These are phyloP conservation scores for Athripsodes cinereus DNA, from an alignment of 2,888 invertebrate species.

Conservation along the genomic window DNA sequence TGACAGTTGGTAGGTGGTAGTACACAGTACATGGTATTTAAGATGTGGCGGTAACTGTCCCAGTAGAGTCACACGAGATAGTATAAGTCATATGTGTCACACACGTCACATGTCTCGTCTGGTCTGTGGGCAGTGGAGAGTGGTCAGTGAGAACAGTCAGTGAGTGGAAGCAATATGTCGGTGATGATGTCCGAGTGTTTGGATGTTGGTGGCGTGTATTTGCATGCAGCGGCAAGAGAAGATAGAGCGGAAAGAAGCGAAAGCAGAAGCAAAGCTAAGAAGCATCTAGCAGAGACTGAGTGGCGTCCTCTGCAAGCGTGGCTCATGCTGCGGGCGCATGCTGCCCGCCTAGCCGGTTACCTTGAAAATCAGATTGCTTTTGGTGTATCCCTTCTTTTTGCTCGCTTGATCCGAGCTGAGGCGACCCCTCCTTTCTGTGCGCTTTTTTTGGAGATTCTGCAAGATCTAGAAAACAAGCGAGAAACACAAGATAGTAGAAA, in stretches of 20 bases:
- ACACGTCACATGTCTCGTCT: no score
- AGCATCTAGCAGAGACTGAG: slow-evolving; percentile 30
- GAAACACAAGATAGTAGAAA: slow-evolving; percentile 80
- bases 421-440: slow-evolving; percentile 95
- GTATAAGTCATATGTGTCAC: background rate
- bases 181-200: slow-evolving; percentile 6
- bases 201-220: slow-evolving; percentile 25
- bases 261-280: slow-evolving; percentile 21
- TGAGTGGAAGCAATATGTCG: slow-evolving; percentile 3
- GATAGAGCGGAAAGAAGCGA: slow-evolving; percentile 23
- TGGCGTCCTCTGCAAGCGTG: slow-evolving; percentile 8
- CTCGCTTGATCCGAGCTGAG: slow-evolving; percentile 85
- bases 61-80: background rate
- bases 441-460: slow-evolving; percentile 99
- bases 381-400: slow-evolving; percentile 91
- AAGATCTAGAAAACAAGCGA: slow-evolving; percentile 94
- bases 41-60: background rate
- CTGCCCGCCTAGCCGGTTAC: slow-evolving; percentile 68
- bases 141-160: background rate
- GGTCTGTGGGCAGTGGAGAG: background rate
- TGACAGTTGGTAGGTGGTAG: no score
- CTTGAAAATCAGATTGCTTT: slow-evolving; percentile 98
- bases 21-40: background rate
- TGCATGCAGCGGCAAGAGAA: slow-evolving; percentile 35
- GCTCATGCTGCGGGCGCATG: slow-evolving; percentile 37